phyloP scores from a whole-genome alignment of 2,888 invertebrate species.

The Thymelicus lineola region DNA sequence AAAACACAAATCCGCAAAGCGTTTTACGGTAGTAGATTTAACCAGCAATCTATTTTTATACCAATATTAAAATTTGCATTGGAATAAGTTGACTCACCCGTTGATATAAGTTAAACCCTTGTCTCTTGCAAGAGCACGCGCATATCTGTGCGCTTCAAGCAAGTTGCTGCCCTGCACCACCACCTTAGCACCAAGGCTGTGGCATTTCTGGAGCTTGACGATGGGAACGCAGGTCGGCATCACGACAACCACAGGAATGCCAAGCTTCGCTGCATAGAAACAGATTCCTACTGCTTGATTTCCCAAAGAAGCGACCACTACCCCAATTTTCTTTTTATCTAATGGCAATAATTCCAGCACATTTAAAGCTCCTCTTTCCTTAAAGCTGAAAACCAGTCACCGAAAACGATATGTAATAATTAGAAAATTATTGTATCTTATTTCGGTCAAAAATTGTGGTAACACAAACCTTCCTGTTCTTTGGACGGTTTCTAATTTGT shows the following conservation, averaged over 20 bases:
- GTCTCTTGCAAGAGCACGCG: slow-evolving; percentile 85
- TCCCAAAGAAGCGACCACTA: slow-evolving; percentile 89
- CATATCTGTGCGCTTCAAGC: slow-evolving; percentile 85
- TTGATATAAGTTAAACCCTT: slow-evolving; percentile 87
- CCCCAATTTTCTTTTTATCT: slow-evolving; percentile 86
- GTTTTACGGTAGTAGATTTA: no score
- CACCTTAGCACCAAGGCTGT: slow-evolving; percentile 87
- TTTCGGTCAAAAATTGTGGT: background rate
- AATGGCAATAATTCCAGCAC: slow-evolving; percentile 83
- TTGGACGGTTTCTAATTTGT: slow-evolving; percentile 59
- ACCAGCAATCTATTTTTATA: no score
- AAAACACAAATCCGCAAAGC: no score
- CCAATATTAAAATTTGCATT: background rate
- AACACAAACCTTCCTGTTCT: slow-evolving; percentile 60
- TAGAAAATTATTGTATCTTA: background rate
- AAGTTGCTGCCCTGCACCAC: slow-evolving; percentile 87
- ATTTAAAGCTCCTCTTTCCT: slow-evolving; percentile 89
- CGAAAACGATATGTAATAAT: background rate
- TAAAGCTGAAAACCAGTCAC: slow-evolving; percentile 81
- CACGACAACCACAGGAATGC: slow-evolving; percentile 87
- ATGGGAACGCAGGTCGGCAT: slow-evolving; percentile 88
- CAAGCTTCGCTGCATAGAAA: slow-evolving; percentile 86
- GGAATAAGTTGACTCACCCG: slow-evolving; percentile 71
- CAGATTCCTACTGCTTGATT: slow-evolving; percentile 89
- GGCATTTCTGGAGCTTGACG: slow-evolving; percentile 88